A percentile compares a stretch with the other conserved stretches of the same genome.
Evolutionary conservation across 1,140 invertebrate genomes (phyloP).

Genomic region (Physella acuta): DNA sequence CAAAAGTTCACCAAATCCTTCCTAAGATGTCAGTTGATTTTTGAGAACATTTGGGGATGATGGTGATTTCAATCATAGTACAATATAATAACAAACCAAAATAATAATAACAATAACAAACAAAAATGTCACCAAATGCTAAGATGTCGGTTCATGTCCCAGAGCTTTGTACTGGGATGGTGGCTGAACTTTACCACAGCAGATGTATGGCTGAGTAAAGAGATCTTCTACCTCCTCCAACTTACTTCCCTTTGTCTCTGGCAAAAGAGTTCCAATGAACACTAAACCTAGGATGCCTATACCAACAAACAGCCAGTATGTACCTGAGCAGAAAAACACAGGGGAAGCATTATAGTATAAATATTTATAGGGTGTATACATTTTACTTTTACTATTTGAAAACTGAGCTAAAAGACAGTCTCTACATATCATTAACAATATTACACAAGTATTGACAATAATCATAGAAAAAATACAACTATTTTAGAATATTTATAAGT

Average conservation of each 20-base stretch:
- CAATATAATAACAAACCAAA: background rate
- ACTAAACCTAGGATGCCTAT: slow-evolving; percentile 74
- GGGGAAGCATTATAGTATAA: no score
- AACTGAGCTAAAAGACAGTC: no score
- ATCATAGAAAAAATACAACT: no score
- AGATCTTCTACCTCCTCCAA: slow-evolving; percentile 73
- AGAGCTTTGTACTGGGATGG: background rate
- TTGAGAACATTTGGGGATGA: background rate
- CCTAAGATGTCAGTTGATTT: background rate
- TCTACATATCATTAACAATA: no score
- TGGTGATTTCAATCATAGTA: background rate
- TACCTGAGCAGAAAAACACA: slow-evolving; percentile 59
- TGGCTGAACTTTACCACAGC: slow-evolving; percentile 7
- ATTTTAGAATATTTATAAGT: no score
- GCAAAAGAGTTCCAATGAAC: slow-evolving; percentile 79
- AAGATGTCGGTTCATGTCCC: background rate
- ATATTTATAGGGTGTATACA: no score
- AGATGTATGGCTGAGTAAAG: slow-evolving; percentile 36
- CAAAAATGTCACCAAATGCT: background rate
- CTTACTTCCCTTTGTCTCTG: slow-evolving; percentile 85
- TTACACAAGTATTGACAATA: no score
- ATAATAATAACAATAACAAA: background rate
- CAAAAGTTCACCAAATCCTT: no score
- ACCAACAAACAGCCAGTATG: slow-evolving; percentile 79
- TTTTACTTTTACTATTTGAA: no score